Evolutionary conservation across 2,113 vertebrate species (phyloP).

Genomic region (Cephalophus harveyi): DNA sequence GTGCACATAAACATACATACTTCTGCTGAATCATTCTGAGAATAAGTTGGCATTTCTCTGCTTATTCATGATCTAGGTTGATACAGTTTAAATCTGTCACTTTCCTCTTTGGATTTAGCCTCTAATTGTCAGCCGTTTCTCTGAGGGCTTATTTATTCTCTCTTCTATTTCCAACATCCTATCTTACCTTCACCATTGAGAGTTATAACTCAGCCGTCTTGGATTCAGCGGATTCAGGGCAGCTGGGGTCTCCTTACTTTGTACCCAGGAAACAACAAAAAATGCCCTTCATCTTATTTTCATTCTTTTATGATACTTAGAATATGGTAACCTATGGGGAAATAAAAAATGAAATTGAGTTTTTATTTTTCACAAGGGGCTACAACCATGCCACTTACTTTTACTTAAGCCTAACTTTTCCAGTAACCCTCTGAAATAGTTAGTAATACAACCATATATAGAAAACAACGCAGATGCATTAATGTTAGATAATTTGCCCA

Average conservation of each 20-base stretch:
- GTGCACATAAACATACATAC: neutral
- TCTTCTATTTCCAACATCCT: neutral
- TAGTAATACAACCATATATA: neutral
- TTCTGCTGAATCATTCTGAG: constrained; percentile 18
- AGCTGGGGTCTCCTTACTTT: neutral
- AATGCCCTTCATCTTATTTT: neutral
- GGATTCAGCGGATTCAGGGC: neutral
- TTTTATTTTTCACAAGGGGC: neutral
- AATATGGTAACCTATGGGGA: neutral
- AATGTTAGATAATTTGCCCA: neutral
- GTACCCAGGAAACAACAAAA: neutral
- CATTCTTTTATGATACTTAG: constrained; percentile 23
- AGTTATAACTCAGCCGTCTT: neutral
- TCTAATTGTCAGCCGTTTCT: constrained; percentile 27
- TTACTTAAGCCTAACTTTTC: neutral
- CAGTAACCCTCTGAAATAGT: neutral
- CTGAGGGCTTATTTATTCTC: neutral
- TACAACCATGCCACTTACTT: neutral
- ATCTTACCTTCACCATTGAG: neutral
- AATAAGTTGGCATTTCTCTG: neutral
- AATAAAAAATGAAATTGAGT: neutral
- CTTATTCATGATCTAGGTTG: constrained; percentile 19
- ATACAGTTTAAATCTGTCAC: constrained; percentile 33
- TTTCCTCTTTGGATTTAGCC: neutral
- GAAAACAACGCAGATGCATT: neutral